phyloP scores from a whole-genome alignment of 2,113 vertebrate species.

The Bubalus kerabau region DNA sequence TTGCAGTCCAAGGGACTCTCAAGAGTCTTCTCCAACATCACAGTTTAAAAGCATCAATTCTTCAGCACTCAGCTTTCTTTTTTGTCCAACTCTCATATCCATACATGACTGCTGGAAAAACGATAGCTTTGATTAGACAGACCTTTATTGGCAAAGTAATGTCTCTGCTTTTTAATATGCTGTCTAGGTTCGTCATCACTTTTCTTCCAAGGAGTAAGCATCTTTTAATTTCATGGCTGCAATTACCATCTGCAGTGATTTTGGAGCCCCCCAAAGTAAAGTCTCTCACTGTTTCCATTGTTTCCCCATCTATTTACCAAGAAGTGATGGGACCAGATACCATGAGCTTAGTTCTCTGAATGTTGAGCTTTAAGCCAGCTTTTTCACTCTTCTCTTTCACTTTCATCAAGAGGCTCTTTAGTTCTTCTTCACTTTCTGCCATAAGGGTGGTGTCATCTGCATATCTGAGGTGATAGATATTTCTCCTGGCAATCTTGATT shows the following conservation, averaged over 20 bases:
- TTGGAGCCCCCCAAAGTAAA: background rate
- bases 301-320: background rate
- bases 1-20: background rate
- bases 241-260: background rate
- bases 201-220: background rate
- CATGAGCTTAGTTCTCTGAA: background rate
- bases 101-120: background rate
- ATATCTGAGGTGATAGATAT: background rate
- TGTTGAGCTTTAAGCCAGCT: background rate
- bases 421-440: background rate
- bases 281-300: background rate
- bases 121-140: accelerated
- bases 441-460: background rate
- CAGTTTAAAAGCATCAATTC: background rate
- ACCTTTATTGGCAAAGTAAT: background rate
- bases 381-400: background rate
- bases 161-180: background rate
- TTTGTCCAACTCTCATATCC: background rate
- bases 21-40: background rate
- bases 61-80: background rate
- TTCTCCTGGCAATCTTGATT: background rate
- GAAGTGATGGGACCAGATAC: background rate
- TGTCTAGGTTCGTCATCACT: background rate
- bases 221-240: background rate
- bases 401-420: background rate